Base-by-base conservation (phyloP, 2,888 invertebrate genomes). In the Nymphalis polychloros region DNA sequence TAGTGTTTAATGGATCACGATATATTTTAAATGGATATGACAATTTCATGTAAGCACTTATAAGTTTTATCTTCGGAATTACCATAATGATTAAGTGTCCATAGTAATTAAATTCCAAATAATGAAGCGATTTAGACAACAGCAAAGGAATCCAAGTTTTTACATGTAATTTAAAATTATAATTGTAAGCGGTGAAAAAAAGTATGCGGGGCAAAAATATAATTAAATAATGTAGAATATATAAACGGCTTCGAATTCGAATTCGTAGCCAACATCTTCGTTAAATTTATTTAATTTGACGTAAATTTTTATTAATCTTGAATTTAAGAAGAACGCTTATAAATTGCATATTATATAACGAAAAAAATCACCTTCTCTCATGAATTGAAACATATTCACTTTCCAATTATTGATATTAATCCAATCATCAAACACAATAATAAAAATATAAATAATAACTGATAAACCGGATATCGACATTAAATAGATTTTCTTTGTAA, bases 101-200 rank as follows among this genome's bases (percentile, higher is more conserved):
- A 13, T 72, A 72, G 63, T 72, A 72, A 64, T 72, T 53, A 48
- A 71, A 31, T 46, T 75, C 75, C 19, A 72, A 65, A 35, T 60
- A 52, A 52, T 67, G 50, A 59, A 71, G 50, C n/a, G 46, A 19
- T 50, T 50, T 50, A 19, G 0, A n/a, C 1, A 50, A 19, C 0
- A 50, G 20, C 41, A n/a, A 8, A 50, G 20, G 0, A 19, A 19
- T 2, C 19, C 7, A 0, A 7, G n/a, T n/a, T 50, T 8, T 8
- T 8, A 2, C 0, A 50, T 50, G 8, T 0, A 50, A 20, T 19
- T 7, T 17, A n/a, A 6, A 48, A 16, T 7, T 17, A 50, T 19
- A 20, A 8, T n/a, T 1, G 50, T 50, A 50, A 50, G 8, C 2
- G 8, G 7, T 0, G 19, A 10, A 19, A 8, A 19, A 50, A 50